phyloP scores from a whole-genome alignment of 1,140 invertebrate genomes.

The Parasteatoda tepidariorum region DNA sequence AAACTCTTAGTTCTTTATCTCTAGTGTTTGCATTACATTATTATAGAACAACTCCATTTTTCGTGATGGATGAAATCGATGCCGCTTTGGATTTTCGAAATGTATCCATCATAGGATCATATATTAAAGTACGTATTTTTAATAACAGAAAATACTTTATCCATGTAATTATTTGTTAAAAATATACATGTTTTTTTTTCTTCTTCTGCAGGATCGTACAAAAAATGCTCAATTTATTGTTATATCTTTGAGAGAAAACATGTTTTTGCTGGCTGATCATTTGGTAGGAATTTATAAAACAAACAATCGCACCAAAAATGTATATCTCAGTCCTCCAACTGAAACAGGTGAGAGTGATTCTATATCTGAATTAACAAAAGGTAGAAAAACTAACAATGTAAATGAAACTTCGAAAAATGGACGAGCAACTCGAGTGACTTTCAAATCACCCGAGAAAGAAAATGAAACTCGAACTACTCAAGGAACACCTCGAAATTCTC shows the following conservation, averaged over 20 bases:
- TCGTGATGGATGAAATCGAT: constrained; percentile 99
- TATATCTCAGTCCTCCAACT: background rate
- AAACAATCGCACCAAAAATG: constrained; percentile 73
- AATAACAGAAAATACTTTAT: too few relatives aligned
- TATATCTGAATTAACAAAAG: background rate
- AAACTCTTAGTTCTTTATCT: constrained; percentile 96
- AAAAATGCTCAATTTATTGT: constrained; percentile 99
- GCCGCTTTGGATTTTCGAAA: constrained; percentile 99
- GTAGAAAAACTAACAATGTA: background rate
- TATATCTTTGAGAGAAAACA: constrained; percentile 95
- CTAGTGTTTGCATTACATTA: constrained; percentile 98
- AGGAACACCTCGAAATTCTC: background rate
- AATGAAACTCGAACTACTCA: too few relatives aligned
- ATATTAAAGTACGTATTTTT: constrained; percentile 88
- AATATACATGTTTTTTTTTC: background rate
- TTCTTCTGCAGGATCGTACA: constrained; percentile 82
- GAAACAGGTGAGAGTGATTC: background rate
- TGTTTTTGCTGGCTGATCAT: constrained; percentile 95
- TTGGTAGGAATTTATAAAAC: constrained; percentile 97
- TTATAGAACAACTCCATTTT: constrained; percentile 97
- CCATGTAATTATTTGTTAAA: too few relatives aligned
- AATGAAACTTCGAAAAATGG: background rate
- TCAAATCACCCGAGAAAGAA: background rate
- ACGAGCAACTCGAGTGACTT: too few relatives aligned
- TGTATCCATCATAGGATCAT: constrained; percentile 98